Base-by-base conservation (phyloP, 1,140 invertebrate species). In the Hylaeus anthracinus region DNA sequence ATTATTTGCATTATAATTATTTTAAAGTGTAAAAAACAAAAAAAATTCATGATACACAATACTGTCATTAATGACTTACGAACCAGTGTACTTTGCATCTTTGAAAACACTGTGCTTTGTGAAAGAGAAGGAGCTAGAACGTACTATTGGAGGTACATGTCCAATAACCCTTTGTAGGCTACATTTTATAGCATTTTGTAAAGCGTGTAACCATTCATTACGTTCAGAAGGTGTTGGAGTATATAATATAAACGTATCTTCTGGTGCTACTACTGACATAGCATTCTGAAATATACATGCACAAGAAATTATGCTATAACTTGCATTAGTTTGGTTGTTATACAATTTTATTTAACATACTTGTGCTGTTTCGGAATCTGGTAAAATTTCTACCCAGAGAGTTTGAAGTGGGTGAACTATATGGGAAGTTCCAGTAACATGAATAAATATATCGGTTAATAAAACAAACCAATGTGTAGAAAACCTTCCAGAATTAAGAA, bases 391-490 rank as follows among this genome's bases (percentile, higher is more conserved):
- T 2, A 98, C 94, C 97, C 97, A 98, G 58, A 98, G 88, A 2
- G 96, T 97, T 83, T 94, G 94, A 79, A 98, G 92, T 43, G 95
- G 95, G 93, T 97, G 95, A 4, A 95, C 85, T 82, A 93, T 94
- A 84, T 95, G 91, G 81, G 94, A 94, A 81, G 95, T 95, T 65
- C 96, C 95, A 77, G 93, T 94, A 12, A 96, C 94, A 87, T 97
- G 96, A 74, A 97, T 95, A 80, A 97, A 96, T 72, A 96, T 93
- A 92, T 97, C 96, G 60, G 95, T 96, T 66, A 97, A 95, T 26
- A 97, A 92, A 85, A 97, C 94, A 86, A 98, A 98, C 94, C 95
- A 96, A 91, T 97, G 96, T 0, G 95, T 95, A 93, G 93, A 95
- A 94, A 95, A 97, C 85, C 94, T 95, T 86, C 95, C 95, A 79